Evolutionary conservation across 2,797 vertebrate species (phyloP), one percentile per base, ranked within the genome.

Genomic region (Neosilurus mollespiculum): DNA sequence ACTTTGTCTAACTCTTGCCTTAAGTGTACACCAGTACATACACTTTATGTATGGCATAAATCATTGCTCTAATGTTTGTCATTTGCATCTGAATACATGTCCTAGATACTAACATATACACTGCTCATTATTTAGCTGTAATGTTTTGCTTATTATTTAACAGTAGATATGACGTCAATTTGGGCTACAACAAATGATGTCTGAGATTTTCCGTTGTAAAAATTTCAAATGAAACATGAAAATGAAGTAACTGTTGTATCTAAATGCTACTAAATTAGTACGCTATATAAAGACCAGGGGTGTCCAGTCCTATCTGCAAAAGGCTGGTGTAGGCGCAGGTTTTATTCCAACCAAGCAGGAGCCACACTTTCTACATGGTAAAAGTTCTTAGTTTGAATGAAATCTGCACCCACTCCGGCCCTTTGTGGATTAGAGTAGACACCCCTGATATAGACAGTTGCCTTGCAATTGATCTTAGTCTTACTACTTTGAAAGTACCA

Each of bases 151-250:
- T 9, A 22, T 75, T 22, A 34, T 16, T 58, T 49, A 49, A 51
- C 9, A 64, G 18, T 64, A 10, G 26, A 4, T 61, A 14, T 58
- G 72, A 30, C n/a, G 75, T 77, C 58, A 9, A 3, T 0, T 56
- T 34, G 53, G 26, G 72, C 72, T 75, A 53, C 72, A 75, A 75
- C 72, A 75, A 58, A 30, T 53, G 0, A 51, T 56, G 22, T 66
- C 30, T 10, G 20, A 69, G 16, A 72, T 18, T 24, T 26, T 72
- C 1, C 2, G 22, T 12, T 24, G 43, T 24, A 24, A 9, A 53
- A 15, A 4, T 53, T 16, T 72, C 5, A 54, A 26, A 73, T 15
- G 18, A 70, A 70, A n/a, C 4, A 11, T 24, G 4, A 43, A 69
- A 30, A 15, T 26, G 30, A 69, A 37, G 9, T 10, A 37, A 67